Evolutionary conservation across 2,797 vertebrate species (phyloP).

Genomic region (Morelia viridis): DNA sequence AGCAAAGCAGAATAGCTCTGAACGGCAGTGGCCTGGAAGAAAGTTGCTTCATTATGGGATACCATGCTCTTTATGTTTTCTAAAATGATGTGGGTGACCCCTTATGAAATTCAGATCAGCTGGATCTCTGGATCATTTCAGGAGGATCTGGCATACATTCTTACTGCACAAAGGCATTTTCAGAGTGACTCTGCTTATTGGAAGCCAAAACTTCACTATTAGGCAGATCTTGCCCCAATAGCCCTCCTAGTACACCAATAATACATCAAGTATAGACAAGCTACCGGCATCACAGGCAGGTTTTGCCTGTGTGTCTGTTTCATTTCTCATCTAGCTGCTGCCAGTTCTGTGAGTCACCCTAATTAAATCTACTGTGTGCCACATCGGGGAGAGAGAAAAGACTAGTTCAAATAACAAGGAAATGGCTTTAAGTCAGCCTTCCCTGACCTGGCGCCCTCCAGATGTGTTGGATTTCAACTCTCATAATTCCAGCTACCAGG

Average conservation of each 20-base stretch:
- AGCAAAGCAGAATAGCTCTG: background rate
- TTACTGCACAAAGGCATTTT: background rate
- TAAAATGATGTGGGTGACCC: background rate
- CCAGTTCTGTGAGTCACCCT: conserved; percentile 4
- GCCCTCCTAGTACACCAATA: background rate
- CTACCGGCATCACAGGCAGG: background rate
- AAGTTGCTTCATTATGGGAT: background rate
- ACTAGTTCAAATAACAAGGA: background rate
- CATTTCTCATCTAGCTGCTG: conserved; percentile 11
- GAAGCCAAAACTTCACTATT: background rate
- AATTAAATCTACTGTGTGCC: conserved; percentile 1
- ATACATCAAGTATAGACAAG: background rate
- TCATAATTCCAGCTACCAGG: background rate
- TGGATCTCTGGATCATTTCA: background rate
- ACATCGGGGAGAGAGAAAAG: conserved; percentile 3
- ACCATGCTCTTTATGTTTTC: background rate
- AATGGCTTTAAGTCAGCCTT: background rate
- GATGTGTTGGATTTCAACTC: background rate
- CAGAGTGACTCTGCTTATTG: background rate
- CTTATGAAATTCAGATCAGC: background rate
- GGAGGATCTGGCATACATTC: background rate
- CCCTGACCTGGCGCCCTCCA: background rate
- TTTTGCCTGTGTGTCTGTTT: background rate
- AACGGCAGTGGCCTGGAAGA: background rate
- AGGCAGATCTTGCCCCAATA: background rate